Percentiles rank a stretch among this genome's conserved stretches.
These are phyloP conservation scores for Neelides sp. DNA, from an alignment of 1,140 invertebrate species.

Conservation along the genomic window DNA sequence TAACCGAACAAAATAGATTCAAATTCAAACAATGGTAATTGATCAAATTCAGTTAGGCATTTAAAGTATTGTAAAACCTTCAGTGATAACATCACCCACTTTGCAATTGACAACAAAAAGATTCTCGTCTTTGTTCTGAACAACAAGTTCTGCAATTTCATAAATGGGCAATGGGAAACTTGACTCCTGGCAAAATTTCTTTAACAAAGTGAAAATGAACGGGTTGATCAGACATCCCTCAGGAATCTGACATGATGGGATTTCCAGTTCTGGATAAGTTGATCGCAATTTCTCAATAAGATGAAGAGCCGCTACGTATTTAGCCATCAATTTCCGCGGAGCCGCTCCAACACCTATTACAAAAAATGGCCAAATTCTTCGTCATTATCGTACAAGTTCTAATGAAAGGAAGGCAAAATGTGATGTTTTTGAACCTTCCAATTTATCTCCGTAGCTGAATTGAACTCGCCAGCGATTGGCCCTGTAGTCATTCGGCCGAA, in stretches of 20 bases:
- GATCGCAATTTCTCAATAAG: neutral
- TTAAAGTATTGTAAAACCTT: neutral
- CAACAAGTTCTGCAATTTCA: too few species aligned
- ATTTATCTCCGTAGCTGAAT: too few species aligned
- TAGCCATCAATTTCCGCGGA: constrained; percentile 7
- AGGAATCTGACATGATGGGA: neutral
- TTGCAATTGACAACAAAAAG: neutral
- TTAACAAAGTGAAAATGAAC: neutral
- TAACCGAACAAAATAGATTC: neutral
- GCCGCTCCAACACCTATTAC: constrained; percentile 2
- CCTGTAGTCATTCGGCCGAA: too few species aligned
- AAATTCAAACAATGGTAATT: neutral
- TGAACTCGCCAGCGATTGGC: too few species aligned
- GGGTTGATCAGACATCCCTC: constrained; percentile 1
- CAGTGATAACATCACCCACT: neutral
- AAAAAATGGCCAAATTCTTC: too few species aligned
- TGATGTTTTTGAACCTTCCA: too few species aligned
- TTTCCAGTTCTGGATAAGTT: neutral
- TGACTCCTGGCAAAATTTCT: neutral
- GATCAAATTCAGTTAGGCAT: too few species aligned
- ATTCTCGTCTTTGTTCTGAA: neutral
- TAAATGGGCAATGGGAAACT: neutral
- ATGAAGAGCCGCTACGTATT: constrained; percentile 1
- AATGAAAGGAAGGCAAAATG: too few species aligned
- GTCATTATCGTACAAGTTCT: too few species aligned